Evolutionary conservation across 2,888 invertebrate species (phyloP), one percentile per base, ranked within the genome.

Genomic region (Terebella lapidaria): DNA sequence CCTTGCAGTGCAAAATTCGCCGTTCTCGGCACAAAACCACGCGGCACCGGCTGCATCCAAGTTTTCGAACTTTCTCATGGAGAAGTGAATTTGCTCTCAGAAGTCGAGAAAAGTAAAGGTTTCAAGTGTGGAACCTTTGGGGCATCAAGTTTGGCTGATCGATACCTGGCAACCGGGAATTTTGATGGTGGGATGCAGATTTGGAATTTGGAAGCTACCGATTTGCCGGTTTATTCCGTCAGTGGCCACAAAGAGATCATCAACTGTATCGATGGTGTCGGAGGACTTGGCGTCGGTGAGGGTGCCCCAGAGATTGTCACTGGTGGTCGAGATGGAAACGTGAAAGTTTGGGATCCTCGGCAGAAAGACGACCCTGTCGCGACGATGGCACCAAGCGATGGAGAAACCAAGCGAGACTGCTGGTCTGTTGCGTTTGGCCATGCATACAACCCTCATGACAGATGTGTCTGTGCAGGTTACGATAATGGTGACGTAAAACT

Each of bases 401-500:
- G 84, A 1, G 77, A 78, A 60, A 67, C 72, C 3, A 86, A 85
- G 54, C 84, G 94, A 30, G 96, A 96, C 75, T 96, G 96, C 79
- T 96, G 96, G 96, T 82, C 90, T 0, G 94, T 95, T 0, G 87
- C 89, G 0, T 94, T 96, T 76, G 95, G 85, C 0, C 90, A 95
- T 82, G 89, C 93, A 0, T 92, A 88, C 81, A 92, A 90, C 76
- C 87, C 89, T 52, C 85, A 89, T 28, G 94, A 96, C 71, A 85
- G 95, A 59, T 85, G 90, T 59, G 87, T 96, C 0, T 89, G 88
- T 27, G 91, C 94, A 10, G 96, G 96, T 1, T 96, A 94, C 74
- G 95, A 96, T 75, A 96, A 96, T 79, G 96, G 96, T 0, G 96
- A 96, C 75, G 81, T 96, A 1, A 96, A 95, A 81, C 86, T 96